phyloP scores from a whole-genome alignment of 1,140 invertebrate species.

The Drosophila bocqueti region DNA sequence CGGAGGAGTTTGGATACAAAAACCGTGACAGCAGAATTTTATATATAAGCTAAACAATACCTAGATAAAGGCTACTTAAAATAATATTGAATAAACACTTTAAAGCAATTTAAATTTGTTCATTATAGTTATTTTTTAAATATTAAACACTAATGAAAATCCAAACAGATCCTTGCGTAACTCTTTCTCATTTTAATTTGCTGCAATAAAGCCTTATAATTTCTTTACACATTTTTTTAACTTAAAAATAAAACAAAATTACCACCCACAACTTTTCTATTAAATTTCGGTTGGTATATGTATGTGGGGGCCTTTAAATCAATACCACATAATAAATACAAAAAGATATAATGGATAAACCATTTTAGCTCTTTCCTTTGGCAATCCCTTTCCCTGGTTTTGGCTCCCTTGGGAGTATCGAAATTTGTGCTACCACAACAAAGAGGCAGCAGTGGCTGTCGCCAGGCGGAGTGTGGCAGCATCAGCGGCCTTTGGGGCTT shows the following conservation, averaged over 20 bases:
- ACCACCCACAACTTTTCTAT: neutral
- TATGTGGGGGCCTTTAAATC: neutral
- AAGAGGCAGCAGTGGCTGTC: constrained; percentile 21
- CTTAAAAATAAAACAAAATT: neutral
- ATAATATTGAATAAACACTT: no score
- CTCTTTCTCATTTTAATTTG: neutral
- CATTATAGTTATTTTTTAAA: no score
- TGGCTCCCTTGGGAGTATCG: constrained; percentile 3
- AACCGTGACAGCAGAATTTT: no score
- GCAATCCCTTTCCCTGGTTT: neutral
- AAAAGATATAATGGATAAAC: constrained; percentile 8
- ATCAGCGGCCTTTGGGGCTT: neutral
- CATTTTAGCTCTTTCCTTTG: constrained; percentile 18
- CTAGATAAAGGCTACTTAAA: no score
- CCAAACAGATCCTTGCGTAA: no score
- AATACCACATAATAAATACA: constrained; percentile 20
- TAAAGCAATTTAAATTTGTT: no score
- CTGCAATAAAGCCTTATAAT: neutral
- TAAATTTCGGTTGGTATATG: neutral
- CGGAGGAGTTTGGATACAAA: no score
- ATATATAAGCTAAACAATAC: no score
- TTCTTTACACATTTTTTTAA: neutral
- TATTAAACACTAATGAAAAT: no score
- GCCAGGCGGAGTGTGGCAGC: neutral
- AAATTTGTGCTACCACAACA: constrained; percentile 49